Evolutionary conservation across 2,113 vertebrate species (phyloP).

Genomic region (Halcyon senegalensis): DNA sequence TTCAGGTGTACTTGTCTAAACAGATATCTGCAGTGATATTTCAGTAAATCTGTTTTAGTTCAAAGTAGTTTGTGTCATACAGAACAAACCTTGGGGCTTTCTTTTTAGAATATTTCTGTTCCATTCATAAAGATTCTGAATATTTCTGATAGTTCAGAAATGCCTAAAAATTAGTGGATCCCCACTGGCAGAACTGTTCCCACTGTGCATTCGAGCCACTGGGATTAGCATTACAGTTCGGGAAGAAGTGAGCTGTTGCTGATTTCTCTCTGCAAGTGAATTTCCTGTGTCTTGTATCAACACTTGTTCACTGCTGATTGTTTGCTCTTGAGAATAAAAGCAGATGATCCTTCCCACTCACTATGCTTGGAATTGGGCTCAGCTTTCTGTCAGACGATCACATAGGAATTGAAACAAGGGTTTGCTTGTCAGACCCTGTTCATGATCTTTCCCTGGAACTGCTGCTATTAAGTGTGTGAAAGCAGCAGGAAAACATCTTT

Average conservation of each 20-base stretch:
- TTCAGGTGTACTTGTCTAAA: background rate
- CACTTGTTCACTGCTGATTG: background rate
- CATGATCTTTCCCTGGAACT: background rate
- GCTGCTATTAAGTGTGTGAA: background rate
- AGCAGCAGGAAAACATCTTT: background rate
- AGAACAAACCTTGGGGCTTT: background rate
- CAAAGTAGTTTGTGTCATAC: background rate
- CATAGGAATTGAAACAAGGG: background rate
- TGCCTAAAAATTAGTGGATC: background rate
- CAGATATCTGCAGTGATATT: background rate
- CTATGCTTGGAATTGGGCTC: background rate
- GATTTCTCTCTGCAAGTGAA: background rate
- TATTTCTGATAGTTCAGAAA: background rate
- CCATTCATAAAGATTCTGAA: background rate
- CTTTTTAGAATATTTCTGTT: background rate
- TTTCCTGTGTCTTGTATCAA: background rate
- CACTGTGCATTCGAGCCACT: background rate
- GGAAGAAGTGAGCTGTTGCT: background rate
- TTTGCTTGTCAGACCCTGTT: background rate
- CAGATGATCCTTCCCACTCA: background rate
- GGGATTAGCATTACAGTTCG: background rate
- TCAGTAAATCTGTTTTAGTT: background rate
- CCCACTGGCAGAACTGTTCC: background rate
- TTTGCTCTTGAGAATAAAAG: background rate
- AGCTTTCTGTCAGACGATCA: background rate